These are phyloP conservation scores for Samia ricini DNA, from an alignment of 1,140 invertebrate genomes.

Conservation along the genomic window DNA sequence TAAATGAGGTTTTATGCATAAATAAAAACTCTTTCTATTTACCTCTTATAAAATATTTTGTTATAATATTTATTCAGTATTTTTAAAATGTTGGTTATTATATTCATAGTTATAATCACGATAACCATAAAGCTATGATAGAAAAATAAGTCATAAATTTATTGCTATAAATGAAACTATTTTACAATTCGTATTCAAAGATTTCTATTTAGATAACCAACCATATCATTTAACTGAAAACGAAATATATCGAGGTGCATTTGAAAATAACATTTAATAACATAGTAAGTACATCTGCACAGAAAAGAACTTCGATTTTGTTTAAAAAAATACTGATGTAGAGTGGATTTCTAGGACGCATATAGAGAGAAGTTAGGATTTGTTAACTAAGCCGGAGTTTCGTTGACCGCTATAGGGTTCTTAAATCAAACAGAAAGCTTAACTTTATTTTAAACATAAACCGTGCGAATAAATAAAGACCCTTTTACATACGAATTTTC, in stretches of 20 bases:
- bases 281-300: no score
- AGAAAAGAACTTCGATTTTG: not conserved
- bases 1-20: no score
- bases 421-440: conserved; percentile 33
- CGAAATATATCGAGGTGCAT: not conserved
- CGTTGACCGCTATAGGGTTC: conserved; percentile 21
- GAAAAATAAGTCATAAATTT: not conserved
- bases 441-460: conserved; percentile 30
- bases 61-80: no score
- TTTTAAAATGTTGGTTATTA: no score
- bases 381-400: conserved; percentile 25
- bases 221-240: not conserved
- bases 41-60: no score
- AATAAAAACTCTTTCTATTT: no score
- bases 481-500: not conserved
- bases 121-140: not conserved
- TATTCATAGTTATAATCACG: not conserved
- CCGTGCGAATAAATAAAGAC: conserved; percentile 21
- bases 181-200: not conserved
- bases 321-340: conserved; percentile 4
- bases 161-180: not conserved
- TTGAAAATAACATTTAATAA: no score
- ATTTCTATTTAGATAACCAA: not conserved
- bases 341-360: conserved; percentile 3
- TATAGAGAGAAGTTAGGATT: conserved; percentile 24